phyloP scores from a whole-genome alignment of 1,140 invertebrate genomes.

The Neotoxoptera formosana region DNA sequence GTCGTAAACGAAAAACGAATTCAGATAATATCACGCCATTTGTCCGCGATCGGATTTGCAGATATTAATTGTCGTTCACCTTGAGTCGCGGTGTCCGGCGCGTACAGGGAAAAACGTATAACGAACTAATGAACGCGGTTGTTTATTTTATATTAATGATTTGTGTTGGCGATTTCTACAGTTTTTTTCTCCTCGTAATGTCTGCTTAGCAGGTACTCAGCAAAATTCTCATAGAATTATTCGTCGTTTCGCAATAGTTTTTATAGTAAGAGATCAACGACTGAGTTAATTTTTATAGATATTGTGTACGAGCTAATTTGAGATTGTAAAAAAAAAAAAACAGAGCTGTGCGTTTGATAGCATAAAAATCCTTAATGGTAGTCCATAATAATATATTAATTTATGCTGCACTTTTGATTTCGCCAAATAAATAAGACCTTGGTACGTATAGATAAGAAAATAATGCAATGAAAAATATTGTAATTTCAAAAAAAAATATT shows the following conservation, averaged over 20 bases:
- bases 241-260: background rate
- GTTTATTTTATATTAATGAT: too few species aligned
- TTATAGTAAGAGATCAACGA: background rate
- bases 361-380: background rate
- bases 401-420: background rate
- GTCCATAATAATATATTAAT: background rate
- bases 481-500: too few species aligned
- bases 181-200: background rate
- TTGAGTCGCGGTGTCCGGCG: background rate
- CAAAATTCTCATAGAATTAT: too few species aligned
- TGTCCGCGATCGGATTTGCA: background rate
- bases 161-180: background rate
- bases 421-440: background rate
- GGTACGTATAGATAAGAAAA: too few species aligned
- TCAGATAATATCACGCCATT: background rate
- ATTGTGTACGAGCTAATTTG: background rate
- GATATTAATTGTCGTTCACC: background rate
- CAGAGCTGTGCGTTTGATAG: background rate
- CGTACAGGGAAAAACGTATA: background rate
- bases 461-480: too few species aligned
- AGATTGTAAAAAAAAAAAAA: background rate
- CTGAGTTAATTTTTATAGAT: background rate
- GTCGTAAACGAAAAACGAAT: background rate
- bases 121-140: background rate
- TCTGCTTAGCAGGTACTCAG: background rate